Conservation (phyloP, 1,140 invertebrate genomes). For the Theocolax elegans region DNA sequence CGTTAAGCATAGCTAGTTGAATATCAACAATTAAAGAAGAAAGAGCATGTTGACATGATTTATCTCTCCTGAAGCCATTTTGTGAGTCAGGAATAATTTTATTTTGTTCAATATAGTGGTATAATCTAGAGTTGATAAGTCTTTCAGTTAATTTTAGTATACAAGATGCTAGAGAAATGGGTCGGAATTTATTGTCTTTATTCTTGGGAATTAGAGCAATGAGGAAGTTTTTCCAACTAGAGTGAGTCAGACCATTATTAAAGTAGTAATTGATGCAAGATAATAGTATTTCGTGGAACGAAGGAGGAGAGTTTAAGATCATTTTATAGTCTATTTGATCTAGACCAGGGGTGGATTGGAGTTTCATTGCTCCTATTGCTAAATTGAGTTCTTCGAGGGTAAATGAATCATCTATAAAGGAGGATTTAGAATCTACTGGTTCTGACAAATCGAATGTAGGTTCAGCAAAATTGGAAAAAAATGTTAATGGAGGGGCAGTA, state of each 20-base stretch:
- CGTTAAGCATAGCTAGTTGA: slow-evolving; percentile 28
- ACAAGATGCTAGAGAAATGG: slow-evolving; percentile 32
- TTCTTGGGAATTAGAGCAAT: slow-evolving; percentile 34
- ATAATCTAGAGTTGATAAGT: slow-evolving; percentile 12
- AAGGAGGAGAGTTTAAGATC: neutral
- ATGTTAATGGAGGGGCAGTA: too few relatives aligned
- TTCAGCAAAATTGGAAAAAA: too few relatives aligned
- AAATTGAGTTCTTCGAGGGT: too few relatives aligned
- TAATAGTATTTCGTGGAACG: neutral
- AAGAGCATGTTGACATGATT: slow-evolving; percentile 25
- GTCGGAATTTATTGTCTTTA: slow-evolving; percentile 15
- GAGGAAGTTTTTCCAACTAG: slow-evolving; percentile 18
- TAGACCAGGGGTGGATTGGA: neutral
- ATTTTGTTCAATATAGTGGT: slow-evolving; percentile 6
- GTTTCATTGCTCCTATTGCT: too few relatives aligned
- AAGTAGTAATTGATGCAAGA: neutral
- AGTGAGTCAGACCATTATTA: neutral
- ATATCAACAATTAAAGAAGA: slow-evolving; percentile 27
- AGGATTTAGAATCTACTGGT: too few relatives aligned
- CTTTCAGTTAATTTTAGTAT: slow-evolving; percentile 21
- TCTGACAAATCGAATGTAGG: too few relatives aligned
- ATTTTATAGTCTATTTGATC: slow-evolving; percentile 8
- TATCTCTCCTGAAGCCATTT: slow-evolving; percentile 34
- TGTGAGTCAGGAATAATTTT: too few relatives aligned
- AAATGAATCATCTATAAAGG: too few relatives aligned